Evolutionary conservation across 92 coral and sea anemone genomes (phyloP).

Genomic region (Heliopora coerulea): DNA sequence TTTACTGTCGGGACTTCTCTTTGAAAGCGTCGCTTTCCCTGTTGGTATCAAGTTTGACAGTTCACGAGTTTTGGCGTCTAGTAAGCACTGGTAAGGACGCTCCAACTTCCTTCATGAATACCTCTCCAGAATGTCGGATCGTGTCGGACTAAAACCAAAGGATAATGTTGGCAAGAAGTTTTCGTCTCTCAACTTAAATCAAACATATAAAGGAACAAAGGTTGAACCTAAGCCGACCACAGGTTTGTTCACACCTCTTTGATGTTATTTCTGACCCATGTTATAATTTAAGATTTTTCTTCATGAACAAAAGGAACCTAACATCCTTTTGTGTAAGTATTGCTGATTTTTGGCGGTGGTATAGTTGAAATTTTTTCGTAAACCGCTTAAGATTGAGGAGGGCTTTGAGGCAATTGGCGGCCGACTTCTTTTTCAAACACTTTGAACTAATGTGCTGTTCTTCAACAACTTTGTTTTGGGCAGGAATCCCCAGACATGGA

Average conservation of each 20-base stretch:
- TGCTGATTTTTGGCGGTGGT: not conserved
- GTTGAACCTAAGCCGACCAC: constrained; percentile 97
- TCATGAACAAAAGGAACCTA: not conserved
- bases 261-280: not conserved
- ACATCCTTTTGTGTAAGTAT: not conserved
- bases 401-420: constrained; percentile 45
- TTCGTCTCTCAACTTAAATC: constrained; percentile 99
- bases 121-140: constrained; percentile 99
- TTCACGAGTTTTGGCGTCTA: constrained; percentile 32
- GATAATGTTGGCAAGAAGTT: constrained; percentile 99
- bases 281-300: not conserved
- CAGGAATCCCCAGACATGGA: constrained; percentile 98
- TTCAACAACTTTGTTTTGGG: constrained; percentile 18
- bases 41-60: constrained; percentile 36
- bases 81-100: constrained; percentile 50
- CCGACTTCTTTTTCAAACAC: constrained; percentile 21
- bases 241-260: constrained; percentile 68
- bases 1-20: constrained; percentile 25
- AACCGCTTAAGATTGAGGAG: constrained; percentile 33
- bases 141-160: constrained; percentile 99
- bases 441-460: not conserved
- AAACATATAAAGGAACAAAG: constrained; percentile 99
- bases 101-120: constrained; percentile 97
- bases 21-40: constrained; percentile 32
- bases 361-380: constrained; percentile 12